phyloP scores from a whole-genome alignment of 1,140 invertebrate genomes.

The Brachionus paranguensis region DNA sequence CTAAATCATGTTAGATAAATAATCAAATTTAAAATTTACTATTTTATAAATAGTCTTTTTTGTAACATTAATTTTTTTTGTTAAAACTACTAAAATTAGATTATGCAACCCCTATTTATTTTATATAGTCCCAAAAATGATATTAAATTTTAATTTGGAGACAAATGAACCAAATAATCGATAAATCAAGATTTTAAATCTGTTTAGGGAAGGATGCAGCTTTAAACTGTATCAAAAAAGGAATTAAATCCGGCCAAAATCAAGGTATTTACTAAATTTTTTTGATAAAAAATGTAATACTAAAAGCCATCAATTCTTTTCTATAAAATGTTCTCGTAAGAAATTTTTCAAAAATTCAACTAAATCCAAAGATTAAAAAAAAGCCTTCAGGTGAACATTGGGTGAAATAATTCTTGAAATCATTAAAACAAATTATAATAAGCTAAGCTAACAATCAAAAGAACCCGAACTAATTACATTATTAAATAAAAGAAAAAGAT shows the following conservation, averaged over 20 bases:
- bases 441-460: neutral
- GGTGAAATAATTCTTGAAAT: neutral
- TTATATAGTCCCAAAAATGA: neutral
- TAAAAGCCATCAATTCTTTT: neutral
- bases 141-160: neutral
- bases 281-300: neutral
- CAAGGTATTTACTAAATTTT: neutral
- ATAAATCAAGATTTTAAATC: neutral
- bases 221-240: neutral
- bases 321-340: neutral
- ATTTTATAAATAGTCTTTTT: neutral
- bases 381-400: neutral
- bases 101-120: neutral
- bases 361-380: neutral
- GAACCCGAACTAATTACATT: neutral
- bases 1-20: neutral
- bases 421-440: neutral
- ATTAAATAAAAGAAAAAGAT: slow-evolving; percentile 6
- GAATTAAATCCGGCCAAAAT: neutral
- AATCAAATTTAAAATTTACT: neutral
- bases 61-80: neutral
- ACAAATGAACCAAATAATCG: neutral
- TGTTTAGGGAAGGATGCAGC: neutral
- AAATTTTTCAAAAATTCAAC: neutral
- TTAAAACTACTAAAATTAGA: neutral